These are phyloP conservation scores for Leptopterna dolabrata DNA, from an alignment of 2,888 invertebrate genomes.

Conservation along the genomic window DNA sequence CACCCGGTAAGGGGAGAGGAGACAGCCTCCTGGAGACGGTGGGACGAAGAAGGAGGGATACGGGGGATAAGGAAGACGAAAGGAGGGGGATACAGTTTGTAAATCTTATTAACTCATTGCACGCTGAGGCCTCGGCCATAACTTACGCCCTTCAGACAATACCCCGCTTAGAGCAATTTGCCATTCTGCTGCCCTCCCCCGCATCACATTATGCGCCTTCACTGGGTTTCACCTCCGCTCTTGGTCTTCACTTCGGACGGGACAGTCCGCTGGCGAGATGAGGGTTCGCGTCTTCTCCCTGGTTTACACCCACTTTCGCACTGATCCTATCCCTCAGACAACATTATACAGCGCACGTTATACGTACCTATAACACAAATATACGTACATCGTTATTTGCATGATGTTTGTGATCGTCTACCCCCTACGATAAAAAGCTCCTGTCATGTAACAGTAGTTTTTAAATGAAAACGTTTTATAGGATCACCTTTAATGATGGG, in stretches of 20 bases:
- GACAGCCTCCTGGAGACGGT: background rate
- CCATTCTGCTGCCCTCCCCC: constrained; percentile 45
- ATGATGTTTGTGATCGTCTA: no score
- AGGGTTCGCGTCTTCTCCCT: background rate
- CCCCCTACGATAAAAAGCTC: no score
- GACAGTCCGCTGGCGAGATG: background rate
- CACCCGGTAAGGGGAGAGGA: background rate
- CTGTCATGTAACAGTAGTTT: no score
- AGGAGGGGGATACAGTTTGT: constrained; percentile 37
- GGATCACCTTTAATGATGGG: no score
- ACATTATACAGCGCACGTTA: background rate
- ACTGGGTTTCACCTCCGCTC: constrained; percentile 23
- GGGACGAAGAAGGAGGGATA: background rate
- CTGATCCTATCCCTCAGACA: background rate
- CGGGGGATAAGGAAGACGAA: background rate
- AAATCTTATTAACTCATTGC: constrained; percentile 51
- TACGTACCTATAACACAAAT: no score
- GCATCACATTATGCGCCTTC: constrained; percentile 45
- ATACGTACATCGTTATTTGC: no score
- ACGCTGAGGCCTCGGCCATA: constrained; percentile 32
- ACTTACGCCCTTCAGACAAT: constrained; percentile 50
- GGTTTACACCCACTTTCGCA: background rate
- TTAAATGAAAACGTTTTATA: no score
- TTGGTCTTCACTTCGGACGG: background rate
- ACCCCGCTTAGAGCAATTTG: constrained; percentile 41